Conservation (phyloP, 2,113 vertebrate species). For the Pluvianellus socialis region DNA sequence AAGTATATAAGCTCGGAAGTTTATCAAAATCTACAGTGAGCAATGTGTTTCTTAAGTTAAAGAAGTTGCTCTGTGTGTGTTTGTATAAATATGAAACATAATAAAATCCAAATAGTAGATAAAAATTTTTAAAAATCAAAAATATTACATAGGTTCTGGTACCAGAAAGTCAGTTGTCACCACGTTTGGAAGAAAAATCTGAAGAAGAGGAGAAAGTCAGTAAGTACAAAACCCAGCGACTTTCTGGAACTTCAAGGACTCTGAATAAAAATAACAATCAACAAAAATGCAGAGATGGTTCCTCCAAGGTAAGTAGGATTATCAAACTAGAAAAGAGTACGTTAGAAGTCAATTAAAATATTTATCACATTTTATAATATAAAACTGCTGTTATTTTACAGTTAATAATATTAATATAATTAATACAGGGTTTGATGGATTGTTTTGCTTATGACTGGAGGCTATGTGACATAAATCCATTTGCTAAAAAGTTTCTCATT, state of each 20-base stretch:
- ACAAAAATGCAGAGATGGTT: background rate
- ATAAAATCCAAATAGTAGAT: background rate
- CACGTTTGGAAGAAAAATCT: slow-evolving; percentile 34
- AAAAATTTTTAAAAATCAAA: background rate
- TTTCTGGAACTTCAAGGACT: background rate
- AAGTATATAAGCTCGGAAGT: background rate
- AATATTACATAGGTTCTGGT: slow-evolving; percentile 75
- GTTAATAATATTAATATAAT: too few species aligned
- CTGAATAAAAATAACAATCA: slow-evolving; percentile 7
- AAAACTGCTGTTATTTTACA: background rate
- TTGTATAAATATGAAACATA: background rate
- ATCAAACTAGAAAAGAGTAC: background rate
- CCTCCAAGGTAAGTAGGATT: slow-evolving; percentile 46
- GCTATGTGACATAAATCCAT: background rate
- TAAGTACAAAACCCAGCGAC: slow-evolving; percentile 1
- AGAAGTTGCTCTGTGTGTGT: background rate
- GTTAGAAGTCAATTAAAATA: background rate
- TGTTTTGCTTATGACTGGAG: background rate
- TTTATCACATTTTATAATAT: background rate
- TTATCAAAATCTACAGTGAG: background rate
- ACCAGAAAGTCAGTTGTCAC: slow-evolving; percentile 86
- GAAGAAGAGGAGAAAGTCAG: slow-evolving; percentile 53
- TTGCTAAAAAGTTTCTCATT: background rate
- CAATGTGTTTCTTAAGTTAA: background rate
- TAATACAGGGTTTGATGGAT: background rate